Percentiles rank a stretch among this genome's conserved stretches.
These are phyloP conservation scores for Siniperca knerii DNA, from an alignment of 2,113 vertebrate genomes.

Conservation along the genomic window DNA sequence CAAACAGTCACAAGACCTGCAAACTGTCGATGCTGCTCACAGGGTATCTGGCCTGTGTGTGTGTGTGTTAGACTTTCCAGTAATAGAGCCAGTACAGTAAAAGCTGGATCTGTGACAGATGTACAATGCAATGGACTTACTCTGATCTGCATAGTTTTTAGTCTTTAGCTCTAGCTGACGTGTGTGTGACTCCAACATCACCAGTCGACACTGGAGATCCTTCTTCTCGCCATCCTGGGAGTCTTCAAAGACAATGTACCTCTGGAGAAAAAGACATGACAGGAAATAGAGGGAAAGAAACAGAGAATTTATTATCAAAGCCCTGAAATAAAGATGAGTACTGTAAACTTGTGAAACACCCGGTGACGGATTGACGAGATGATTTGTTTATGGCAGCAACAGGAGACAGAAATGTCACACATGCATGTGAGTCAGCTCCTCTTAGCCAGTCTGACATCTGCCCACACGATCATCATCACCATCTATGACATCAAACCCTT, in stretches of 20 bases:
- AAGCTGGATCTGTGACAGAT: background rate
- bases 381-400: conserved; percentile 6
- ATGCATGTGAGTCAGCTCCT: conserved; percentile 1
- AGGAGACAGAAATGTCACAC: conserved; percentile 7
- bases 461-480: background rate
- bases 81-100: background rate
- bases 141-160: conserved; percentile 97
- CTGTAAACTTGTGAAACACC: background rate
- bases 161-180: conserved; percentile 95
- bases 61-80: background rate
- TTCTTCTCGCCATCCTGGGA: conserved; percentile 98
- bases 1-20: conserved; percentile 53
- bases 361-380: background rate
- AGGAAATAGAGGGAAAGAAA: background rate
- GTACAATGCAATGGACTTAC: conserved; percentile 83
- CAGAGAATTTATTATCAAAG: background rate
- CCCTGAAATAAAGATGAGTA: background rate
- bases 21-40: conserved; percentile 29
- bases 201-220: conserved; percentile 92
- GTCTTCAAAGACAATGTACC: conserved; percentile 97
- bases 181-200: conserved; percentile 91
- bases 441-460: background rate
- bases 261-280: conserved; percentile 81
- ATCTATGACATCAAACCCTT: background rate
- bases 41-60: background rate